Evolutionary conservation across 2,797 vertebrate genomes (phyloP), one percentile per base, ranked within the genome.

Genomic region (Enteromius radiatus): DNA sequence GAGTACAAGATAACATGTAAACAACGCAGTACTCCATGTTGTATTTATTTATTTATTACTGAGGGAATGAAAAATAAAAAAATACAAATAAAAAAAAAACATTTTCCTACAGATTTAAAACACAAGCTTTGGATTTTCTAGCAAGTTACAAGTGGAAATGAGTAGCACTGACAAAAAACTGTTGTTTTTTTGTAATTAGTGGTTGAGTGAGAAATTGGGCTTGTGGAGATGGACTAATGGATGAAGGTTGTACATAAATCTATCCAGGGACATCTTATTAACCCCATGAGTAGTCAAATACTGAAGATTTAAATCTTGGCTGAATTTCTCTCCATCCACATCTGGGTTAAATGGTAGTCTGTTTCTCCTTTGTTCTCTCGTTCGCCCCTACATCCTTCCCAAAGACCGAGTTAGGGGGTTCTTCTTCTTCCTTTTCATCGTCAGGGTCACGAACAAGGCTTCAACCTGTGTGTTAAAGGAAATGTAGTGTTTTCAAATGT

Each of bases 391-490:
- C 67, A 63, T 38, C 5, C 78, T 56, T 63, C 15, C 63, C 68
- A 19, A 64, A 56, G 28, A 19, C 12, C 4, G 14, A 0, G 7
- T 45, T 64, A 56, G 31, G 31, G 33, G 3, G 17, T 41, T 9
- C 43, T 41, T 70, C 54, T 41, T 86, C 83, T 38, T 73, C 28
- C 19, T 45, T 65, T 65, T 80, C 21, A 70, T 84, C 28, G 4
- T 75, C 65, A 33, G 36, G 47, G 67, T 82, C 69, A 1, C 3
- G 21, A n/a, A 67, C 71, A 74, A 86, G 69, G 10, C 47, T 14
- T 69, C 61, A 49, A 52, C 80, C 86, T 86, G 73, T 78, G 14
- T 49, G 54, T 15, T 59, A 79, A 78, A 65, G 8, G 5, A 71
- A 31, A 83, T 45, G 21, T 54, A 28, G 47, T 31, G 67, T 26